Evolutionary conservation across 2,888 invertebrate genomes (phyloP).

Genomic region (Sinelater perroti): DNA sequence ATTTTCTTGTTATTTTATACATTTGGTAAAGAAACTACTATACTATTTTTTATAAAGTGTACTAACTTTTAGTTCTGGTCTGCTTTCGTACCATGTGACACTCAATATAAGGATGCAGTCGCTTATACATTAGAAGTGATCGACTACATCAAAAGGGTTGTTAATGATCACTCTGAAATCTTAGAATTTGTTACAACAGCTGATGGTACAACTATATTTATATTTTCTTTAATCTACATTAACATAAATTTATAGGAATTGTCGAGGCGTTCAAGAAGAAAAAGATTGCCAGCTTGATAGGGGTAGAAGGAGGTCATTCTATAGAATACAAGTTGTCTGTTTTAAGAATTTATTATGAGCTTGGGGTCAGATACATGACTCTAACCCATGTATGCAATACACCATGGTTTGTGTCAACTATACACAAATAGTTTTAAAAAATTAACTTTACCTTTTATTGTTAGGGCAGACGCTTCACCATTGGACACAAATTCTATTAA

Average conservation of each 20-base stretch:
- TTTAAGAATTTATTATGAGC: conserved; percentile 66
- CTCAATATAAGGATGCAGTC: conserved; percentile 66
- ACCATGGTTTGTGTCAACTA: conserved; percentile 65
- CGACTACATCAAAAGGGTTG: conserved; percentile 66
- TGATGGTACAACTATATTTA: conserved; percentile 39
- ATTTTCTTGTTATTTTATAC: too few species aligned
- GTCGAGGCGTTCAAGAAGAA: conserved; percentile 60
- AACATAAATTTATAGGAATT: conserved; percentile 61
- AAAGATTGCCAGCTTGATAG: conserved; percentile 68
- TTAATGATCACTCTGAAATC: conserved; percentile 50
- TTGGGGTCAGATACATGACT: conserved; percentile 70
- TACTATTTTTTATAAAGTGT: too few species aligned
- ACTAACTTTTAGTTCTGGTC: conserved; percentile 68
- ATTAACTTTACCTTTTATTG: conserved; percentile 26
- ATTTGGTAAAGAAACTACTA: too few species aligned
- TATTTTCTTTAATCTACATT: not conserved
- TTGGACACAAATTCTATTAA: conserved; percentile 46
- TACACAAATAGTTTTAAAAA: too few species aligned
- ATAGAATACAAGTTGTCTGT: conserved; percentile 66
- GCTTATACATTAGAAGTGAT: conserved; percentile 67
- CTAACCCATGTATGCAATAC: conserved; percentile 70
- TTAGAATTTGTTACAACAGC: not conserved
- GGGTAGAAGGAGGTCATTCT: conserved; percentile 69
- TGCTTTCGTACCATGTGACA: conserved; percentile 64
- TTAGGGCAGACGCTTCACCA: conserved; percentile 59